These are phyloP conservation scores for Oreotrochilus melanogaster DNA, from an alignment of 2,113 vertebrate genomes.

Conservation along the genomic window DNA sequence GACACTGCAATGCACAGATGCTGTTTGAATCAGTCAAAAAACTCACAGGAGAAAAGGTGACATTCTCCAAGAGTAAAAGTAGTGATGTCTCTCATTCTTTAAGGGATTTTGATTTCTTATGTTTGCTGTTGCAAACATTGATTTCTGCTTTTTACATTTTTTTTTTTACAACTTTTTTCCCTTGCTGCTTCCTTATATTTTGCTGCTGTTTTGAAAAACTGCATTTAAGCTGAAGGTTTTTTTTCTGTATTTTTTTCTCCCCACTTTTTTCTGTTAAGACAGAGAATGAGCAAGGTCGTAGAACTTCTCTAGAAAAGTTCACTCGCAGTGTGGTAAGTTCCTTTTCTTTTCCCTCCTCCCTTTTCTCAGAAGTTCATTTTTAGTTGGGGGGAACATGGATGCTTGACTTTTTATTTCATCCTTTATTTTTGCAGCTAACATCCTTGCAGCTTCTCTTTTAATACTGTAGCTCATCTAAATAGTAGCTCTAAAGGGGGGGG, in stretches of 20 bases:
- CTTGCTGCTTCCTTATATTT: constrained; percentile 70
- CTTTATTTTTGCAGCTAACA: constrained; percentile 46
- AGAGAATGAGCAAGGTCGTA: constrained; percentile 96
- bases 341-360: constrained; percentile 63
- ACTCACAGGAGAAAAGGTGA: neutral
- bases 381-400: neutral
- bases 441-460: constrained; percentile 68
- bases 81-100: neutral
- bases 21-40: constrained; percentile 11
- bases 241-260: constrained; percentile 78
- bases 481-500: neutral
- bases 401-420: constrained; percentile 32
- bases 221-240: constrained; percentile 79
- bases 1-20: neutral
- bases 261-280: constrained; percentile 84
- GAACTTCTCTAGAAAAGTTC: constrained; percentile 99
- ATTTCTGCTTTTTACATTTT: constrained; percentile 66
- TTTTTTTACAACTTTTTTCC: neutral
- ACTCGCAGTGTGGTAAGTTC: constrained; percentile 97
- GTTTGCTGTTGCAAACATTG: constrained; percentile 68
- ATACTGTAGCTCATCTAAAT: neutral
- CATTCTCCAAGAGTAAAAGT: neutral
- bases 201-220: constrained; percentile 71
- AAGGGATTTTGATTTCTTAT: constrained; percentile 40
- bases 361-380: constrained; percentile 60